Evolutionary conservation across 2,113 vertebrate species (phyloP), one percentile per base, ranked within the genome.

Genomic region (Nipponia nippon): DNA sequence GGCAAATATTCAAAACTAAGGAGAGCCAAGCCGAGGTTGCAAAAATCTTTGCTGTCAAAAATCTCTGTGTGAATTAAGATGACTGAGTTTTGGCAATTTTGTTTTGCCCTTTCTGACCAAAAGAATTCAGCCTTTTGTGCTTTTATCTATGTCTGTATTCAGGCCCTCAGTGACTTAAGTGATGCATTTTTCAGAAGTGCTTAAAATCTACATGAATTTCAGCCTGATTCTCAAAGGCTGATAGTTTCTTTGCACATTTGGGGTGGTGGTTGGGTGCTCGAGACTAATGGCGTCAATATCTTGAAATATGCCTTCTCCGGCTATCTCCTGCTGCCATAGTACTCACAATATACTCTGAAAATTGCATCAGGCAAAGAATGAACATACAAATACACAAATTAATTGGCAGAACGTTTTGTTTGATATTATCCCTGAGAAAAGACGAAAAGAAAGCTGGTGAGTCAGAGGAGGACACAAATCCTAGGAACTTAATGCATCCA

Each of bases 11-110:
- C 84, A 85, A 90, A 95, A 85, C 55, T 38, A 55, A 93, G 47
- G 38, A 72, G 49, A 88, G 63, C 71, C 75, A 90, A 94, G 67
- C 46, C 3, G 0, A 94, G 44, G 46, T 47, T 94, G 70, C 78
- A 95, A 61, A 85, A 89, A 62, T 38, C 61, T 78, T 73, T 90
- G 38, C 83, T 90, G 79, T 96, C 66, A 93, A 73, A 91, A 90
- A 61, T 50, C 32, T 38, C 56, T 59, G 46, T 81, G 53, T 73
- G 89, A 93, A 73, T 85, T 70, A 62, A 88, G 67, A 66, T 42
- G 61, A 42, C 70, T n/a, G 69, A 53, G 26, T 59, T 90, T 73
- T 83, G 63, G 81, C 62, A 86, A 30, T 83, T 83, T 14, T 2
- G 0, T 15, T 81, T 29, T 1, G 0, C 58, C n/a, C 21, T 93